These are phyloP conservation scores for Papilio dardanus DNA, from an alignment of 1,140 invertebrate genomes.

Conservation along the genomic window DNA sequence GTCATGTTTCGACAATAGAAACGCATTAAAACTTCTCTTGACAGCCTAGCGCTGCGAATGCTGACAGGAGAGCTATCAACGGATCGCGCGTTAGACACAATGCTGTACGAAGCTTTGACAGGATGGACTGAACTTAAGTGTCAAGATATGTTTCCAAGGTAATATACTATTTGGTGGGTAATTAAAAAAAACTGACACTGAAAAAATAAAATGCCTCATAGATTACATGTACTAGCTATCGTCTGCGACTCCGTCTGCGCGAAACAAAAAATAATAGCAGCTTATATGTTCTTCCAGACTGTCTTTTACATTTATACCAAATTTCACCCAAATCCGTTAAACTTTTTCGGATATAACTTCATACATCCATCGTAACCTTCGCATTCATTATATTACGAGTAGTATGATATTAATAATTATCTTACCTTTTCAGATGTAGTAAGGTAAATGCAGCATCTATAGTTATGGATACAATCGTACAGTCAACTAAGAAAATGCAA, in stretches of 20 bases:
- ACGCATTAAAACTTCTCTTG: conserved; percentile 26
- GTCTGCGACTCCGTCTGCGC: no score
- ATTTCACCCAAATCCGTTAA: no score
- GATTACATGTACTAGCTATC: no score
- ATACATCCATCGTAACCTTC: no score
- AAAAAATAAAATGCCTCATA: no score
- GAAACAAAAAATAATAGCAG: no score
- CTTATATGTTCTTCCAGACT: no score
- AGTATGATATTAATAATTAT: not conserved
- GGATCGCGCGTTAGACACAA: conserved; percentile 78
- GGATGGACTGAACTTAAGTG: conserved; percentile 78
- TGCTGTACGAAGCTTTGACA: conserved; percentile 76
- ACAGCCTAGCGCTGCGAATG: conserved; percentile 80
- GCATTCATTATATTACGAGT: no score
- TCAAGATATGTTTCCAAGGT: conserved; percentile 82
- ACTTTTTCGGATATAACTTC: no score
- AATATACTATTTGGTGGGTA: conserved; percentile 20
- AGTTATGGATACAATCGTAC: conserved; percentile 65
- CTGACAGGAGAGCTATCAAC: conserved; percentile 79
- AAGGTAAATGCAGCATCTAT: conserved; percentile 62
- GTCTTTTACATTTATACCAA: no score
- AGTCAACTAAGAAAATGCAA: conserved; percentile 58
- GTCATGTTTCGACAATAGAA: no score
- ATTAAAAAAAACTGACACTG: no score
- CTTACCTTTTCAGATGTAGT: conserved; percentile 62